A percentile compares a stretch with the other conserved stretches of the same genome.
Evolutionary conservation across 2,797 vertebrate species (phyloP).

Genomic region (Atherinosoma microstoma): DNA sequence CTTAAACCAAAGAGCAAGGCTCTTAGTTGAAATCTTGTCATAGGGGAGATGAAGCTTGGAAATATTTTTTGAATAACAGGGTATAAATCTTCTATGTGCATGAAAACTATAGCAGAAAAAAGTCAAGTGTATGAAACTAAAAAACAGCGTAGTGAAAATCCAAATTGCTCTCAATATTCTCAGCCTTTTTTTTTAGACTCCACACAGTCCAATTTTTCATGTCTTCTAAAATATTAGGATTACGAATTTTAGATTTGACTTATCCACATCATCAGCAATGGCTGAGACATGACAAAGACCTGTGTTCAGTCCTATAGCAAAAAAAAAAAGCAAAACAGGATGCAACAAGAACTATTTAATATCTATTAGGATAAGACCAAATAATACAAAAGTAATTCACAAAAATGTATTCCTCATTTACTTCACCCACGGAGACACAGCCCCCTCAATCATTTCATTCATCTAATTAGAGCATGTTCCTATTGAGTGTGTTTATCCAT

Average conservation of each 20-base stretch:
- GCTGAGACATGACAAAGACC: background rate
- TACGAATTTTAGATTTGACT: background rate
- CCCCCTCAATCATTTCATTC: conserved; percentile 55
- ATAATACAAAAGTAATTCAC: conserved; percentile 85
- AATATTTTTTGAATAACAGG: background rate
- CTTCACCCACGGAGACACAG: conserved; percentile 64
- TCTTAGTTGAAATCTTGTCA: background rate
- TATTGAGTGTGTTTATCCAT: conserved; percentile 64
- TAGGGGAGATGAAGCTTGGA: conserved; percentile 5
- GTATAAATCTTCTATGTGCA: background rate
- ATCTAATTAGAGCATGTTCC: conserved; percentile 56
- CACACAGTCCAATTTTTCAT: background rate
- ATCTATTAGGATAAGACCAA: conserved; percentile 80
- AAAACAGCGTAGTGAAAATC: too few relatives aligned
- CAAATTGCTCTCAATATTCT: too few relatives aligned
- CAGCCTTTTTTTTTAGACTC: too few relatives aligned
- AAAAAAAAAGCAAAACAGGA: conserved; percentile 51
- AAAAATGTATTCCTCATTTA: conserved; percentile 74
- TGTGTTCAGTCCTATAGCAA: conserved; percentile 3
- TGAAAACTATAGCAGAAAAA: background rate
- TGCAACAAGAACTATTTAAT: conserved; percentile 84
- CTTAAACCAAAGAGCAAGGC: background rate
- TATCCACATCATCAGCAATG: background rate
- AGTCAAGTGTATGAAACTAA: too few relatives aligned
- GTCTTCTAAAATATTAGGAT: background rate